Conservation (phyloP, 2,797 vertebrate species). For the Ctenopoma kingsleyae region DNA sequence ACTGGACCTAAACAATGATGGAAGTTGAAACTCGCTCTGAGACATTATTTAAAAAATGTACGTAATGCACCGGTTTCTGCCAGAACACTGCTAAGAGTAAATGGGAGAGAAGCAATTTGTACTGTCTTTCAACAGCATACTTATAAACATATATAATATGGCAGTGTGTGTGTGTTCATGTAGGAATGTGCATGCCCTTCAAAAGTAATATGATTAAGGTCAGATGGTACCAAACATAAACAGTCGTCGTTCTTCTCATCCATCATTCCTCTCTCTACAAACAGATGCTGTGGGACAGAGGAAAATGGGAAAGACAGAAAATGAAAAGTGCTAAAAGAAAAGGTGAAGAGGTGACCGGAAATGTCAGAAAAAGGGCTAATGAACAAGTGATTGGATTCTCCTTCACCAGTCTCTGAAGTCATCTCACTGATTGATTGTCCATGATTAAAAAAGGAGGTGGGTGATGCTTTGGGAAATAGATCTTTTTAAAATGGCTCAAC, state of each 20-base stretch:
- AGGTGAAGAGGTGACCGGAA: background rate
- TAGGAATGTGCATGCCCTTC: slow-evolving; percentile 21
- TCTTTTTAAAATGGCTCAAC: background rate
- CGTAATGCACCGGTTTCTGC: slow-evolving; percentile 21
- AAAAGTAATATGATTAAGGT: slow-evolving; percentile 31
- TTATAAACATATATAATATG: slow-evolving; percentile 2
- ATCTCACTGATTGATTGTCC: background rate
- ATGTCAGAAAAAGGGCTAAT: background rate
- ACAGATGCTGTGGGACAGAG: background rate
- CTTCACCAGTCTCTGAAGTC: background rate
- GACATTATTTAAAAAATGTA: slow-evolving; percentile 36
- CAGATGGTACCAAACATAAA: slow-evolving; percentile 45
- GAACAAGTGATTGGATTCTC: background rate
- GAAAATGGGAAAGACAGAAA: background rate
- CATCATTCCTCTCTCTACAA: slow-evolving; percentile 11
- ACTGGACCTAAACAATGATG: slow-evolving; percentile 12
- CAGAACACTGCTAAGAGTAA: background rate
- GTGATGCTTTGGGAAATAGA: no score
- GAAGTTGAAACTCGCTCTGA: slow-evolving; percentile 17
- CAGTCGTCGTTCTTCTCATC: slow-evolving; percentile 18
- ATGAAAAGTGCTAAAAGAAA: background rate
- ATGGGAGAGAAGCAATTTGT: slow-evolving; percentile 7
- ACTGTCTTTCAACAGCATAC: slow-evolving; percentile 11
- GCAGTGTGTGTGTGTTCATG: slow-evolving; percentile 24
- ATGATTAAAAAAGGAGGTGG: background rate